Percentiles rank a stretch among this genome's conserved stretches.
Evolutionary conservation across 2,888 invertebrate genomes (phyloP).

Genomic region (Harpalus rubripes): DNA sequence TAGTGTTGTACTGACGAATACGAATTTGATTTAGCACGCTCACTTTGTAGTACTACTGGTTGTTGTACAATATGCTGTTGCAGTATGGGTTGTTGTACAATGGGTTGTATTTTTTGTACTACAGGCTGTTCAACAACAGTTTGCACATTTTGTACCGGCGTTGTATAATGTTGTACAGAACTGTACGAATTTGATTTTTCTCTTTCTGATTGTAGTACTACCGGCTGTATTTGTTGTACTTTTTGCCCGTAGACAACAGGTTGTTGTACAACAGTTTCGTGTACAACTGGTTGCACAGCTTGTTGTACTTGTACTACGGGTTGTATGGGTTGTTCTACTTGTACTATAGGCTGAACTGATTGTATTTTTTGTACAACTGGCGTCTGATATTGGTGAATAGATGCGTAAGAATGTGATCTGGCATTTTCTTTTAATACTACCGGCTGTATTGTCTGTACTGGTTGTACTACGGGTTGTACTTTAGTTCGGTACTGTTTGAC

Average conservation of each 20-base stretch:
- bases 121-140: neutral
- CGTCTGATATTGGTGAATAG: constrained; percentile 53
- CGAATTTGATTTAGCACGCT: constrained; percentile 7
- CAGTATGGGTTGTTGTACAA: constrained; percentile 24
- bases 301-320: constrained; percentile 10
- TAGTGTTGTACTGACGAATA: constrained; percentile 9
- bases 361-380: constrained; percentile 57
- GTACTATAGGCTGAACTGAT: constrained; percentile 17
- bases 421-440: neutral
- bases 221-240: constrained; percentile 53
- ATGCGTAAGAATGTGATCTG: neutral
- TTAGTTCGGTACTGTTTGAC: neutral
- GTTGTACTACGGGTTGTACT: neutral
- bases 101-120: constrained; percentile 42
- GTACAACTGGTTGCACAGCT: constrained; percentile 53
- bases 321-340: neutral
- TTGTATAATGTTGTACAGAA: neutral
- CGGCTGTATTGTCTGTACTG: neutral
- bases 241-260: constrained; percentile 54
- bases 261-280: constrained; percentile 11
- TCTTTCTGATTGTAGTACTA: constrained; percentile 40
- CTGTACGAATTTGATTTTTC: constrained; percentile 25
- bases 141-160: too few species aligned
- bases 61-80: constrained; percentile 57
- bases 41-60: constrained; percentile 20